Evolutionary conservation across 1,140 invertebrate genomes (phyloP), one percentile per base, ranked within the genome.

Genomic region (Drosophila orosa): DNA sequence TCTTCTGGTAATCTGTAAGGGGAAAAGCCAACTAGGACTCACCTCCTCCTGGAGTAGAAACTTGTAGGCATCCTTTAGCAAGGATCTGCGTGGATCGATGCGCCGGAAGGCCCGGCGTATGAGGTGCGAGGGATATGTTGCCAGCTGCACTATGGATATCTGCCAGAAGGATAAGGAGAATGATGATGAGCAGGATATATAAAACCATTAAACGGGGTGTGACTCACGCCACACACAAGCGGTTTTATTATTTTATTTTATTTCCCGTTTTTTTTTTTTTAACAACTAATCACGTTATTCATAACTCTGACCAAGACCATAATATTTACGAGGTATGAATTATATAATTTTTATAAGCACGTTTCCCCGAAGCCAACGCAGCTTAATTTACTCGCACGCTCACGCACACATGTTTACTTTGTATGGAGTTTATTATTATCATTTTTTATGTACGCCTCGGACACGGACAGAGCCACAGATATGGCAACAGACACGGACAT

Each of bases 321-420:
- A 80, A 87, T 89, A 74, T 89, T 89, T 89, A 89, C 62, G 85
- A 90, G 85, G 72, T 90, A 89, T 89, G 84, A 89, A 89, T 89
- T 89, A 89, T 89, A 86, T 87, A 86, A 86, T 86, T 87, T 84
- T 84, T 84, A 84, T 89, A 84, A 80, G 84, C 84, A 89, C 85
- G 77, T 87, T 74, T 8, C 37, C 42, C 63, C 69, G 60, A 73
- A 75, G 75, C 58, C 57, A 76, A 73, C 59, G 72, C 63, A 74
- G 77, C 80, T 78, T 89, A 80, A 89, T 89, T 89, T 84, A 89
- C 84, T 80, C 84, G 58, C 79, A 87, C 83, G 75, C 83, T 73
- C 83, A 87, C 83, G 65, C 83, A 87, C 79, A 87, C 75, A 87
- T 87, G 78, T 89, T 89, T 83, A 89, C 76, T 76, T 89, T 89